Conservation (phyloP, 2,113 vertebrate genomes). For the Ailuropoda melanoleuca region DNA sequence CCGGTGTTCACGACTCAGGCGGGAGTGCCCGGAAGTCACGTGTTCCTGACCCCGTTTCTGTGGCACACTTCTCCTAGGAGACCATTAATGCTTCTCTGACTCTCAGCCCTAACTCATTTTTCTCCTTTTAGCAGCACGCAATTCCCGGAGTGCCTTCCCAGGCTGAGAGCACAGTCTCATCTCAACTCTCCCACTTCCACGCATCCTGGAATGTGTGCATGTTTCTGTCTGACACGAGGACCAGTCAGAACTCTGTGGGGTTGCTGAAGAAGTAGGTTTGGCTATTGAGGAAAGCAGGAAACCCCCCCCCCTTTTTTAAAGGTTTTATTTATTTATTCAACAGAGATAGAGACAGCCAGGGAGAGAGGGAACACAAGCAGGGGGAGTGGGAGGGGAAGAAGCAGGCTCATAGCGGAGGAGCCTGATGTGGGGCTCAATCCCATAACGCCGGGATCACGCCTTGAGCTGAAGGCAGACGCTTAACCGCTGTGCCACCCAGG, state of each 20-base stretch:
- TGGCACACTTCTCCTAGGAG: background rate
- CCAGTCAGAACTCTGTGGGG: rapidly evolving
- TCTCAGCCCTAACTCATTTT: background rate
- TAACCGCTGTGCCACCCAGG: too few species aligned
- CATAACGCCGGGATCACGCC: too few species aligned
- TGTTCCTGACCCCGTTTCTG: background rate
- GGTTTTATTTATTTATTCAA: too few species aligned
- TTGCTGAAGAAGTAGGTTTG: background rate
- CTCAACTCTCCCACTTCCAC: background rate
- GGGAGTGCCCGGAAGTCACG: rapidly evolving
- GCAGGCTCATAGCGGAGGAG: too few species aligned
- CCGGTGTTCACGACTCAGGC: rapidly evolving
- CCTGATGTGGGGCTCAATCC: too few species aligned
- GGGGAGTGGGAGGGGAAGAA: too few species aligned
- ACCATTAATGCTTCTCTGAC: background rate
- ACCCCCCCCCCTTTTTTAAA: too few species aligned
- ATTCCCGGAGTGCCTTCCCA: background rate
- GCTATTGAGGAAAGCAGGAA: background rate
- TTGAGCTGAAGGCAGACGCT: too few species aligned
- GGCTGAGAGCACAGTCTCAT: too few species aligned
- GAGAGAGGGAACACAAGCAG: too few species aligned
- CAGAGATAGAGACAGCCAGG: too few species aligned
- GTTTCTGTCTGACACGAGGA: background rate
- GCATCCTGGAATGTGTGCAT: background rate
- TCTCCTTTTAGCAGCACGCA: background rate